These are phyloP conservation scores for Trilocha varians DNA, from an alignment of 2,888 invertebrate genomes.

Conservation along the genomic window DNA sequence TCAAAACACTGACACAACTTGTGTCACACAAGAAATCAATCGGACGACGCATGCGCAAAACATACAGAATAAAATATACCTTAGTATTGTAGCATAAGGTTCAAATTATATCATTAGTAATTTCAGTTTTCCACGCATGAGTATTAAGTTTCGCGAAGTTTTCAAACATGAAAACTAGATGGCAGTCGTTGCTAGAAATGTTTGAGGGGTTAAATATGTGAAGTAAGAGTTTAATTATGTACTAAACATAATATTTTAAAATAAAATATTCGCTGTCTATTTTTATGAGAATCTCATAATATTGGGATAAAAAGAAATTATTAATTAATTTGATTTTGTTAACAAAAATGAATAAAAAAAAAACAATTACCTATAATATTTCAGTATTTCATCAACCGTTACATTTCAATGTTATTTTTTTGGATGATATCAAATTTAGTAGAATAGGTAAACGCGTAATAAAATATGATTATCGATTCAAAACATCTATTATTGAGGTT, in stretches of 20 bases:
- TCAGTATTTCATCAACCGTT: too few species aligned
- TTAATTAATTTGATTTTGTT: too few species aligned
- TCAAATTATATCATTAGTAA: constrained; percentile 10
- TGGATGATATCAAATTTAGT: constrained; percentile 7
- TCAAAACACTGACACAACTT: constrained; percentile 39
- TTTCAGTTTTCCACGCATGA: constrained; percentile 37
- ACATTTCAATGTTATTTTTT: not conserved
- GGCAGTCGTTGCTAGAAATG: constrained; percentile 20
- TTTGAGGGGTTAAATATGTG: not conserved
- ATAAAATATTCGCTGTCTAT: too few species aligned
- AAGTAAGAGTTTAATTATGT: not conserved
- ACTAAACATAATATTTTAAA: not conserved
- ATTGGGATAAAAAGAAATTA: too few species aligned
- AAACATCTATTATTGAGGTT: too few species aligned
- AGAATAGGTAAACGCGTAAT: too few species aligned
- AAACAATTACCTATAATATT: too few species aligned
- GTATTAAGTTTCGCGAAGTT: constrained; percentile 16
- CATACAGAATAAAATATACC: constrained; percentile 11
- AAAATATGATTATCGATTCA: too few species aligned
- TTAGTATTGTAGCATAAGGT: not conserved
- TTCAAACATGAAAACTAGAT: constrained; percentile 23
- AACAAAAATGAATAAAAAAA: constrained; percentile 17
- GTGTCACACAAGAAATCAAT: constrained; percentile 59
- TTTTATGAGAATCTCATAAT: too few species aligned
- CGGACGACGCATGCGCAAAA: constrained; percentile 50